phyloP scores from a whole-genome alignment of 2,797 vertebrate species.

The Nyctalus aviator region DNA sequence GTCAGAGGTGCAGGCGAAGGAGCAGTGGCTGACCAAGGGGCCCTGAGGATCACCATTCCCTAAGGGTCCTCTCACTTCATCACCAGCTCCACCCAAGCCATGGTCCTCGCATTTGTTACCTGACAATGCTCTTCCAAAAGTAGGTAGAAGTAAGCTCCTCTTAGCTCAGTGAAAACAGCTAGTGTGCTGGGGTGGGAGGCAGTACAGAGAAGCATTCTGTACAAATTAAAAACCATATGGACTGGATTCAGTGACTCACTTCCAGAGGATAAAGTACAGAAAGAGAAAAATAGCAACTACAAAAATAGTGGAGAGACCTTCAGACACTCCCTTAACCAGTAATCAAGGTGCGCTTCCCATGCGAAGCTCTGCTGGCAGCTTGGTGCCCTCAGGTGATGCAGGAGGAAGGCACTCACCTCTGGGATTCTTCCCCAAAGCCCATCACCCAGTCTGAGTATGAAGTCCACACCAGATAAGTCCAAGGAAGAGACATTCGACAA shows the following conservation, averaged over 20 bases:
- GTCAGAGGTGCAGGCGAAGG: not conserved
- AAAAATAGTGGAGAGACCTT: not conserved
- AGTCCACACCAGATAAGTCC: not conserved
- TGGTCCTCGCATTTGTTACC: accelerated
- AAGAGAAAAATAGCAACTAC: not conserved
- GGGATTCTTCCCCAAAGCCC: not conserved
- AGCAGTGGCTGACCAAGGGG: too few relatives aligned
- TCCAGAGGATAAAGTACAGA: conserved; percentile 19
- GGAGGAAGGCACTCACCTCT: not conserved
- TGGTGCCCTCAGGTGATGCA: accelerated
- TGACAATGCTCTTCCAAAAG: not conserved
- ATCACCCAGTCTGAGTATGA: not conserved
- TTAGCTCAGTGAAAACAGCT: not conserved
- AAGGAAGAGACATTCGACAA: not conserved
- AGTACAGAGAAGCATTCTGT: not conserved
- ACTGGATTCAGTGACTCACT: conserved; percentile 2
- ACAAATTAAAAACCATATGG: conserved; percentile 25
- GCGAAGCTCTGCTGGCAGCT: accelerated
- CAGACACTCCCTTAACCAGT: not conserved
- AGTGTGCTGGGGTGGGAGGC: not conserved
- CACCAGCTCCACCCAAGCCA: not conserved
- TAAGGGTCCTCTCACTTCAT: not conserved
- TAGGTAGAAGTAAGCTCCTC: not conserved
- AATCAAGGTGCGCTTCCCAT: not conserved
- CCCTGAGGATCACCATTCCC: not conserved